phyloP scores from a whole-genome alignment of 2,888 invertebrate species.

The Cancer borealis region DNA sequence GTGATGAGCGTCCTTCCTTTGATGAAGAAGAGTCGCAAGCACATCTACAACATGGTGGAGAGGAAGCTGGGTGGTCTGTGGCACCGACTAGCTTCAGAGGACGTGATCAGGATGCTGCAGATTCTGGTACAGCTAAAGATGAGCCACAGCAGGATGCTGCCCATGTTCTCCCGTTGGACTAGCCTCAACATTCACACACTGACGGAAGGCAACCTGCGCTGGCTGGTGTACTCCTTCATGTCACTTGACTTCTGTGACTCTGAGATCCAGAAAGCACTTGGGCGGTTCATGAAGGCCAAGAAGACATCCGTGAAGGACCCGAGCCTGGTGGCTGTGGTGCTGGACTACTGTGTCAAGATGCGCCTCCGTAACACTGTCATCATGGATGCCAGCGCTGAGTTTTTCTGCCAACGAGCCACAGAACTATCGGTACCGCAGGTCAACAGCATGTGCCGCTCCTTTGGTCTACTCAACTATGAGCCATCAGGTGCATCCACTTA shows the following conservation, averaged over 20 bases:
- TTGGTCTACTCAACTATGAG: constrained; percentile 84
- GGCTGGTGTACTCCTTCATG: constrained; percentile 82
- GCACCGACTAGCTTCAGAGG: constrained; percentile 80
- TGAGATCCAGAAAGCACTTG: constrained; percentile 83
- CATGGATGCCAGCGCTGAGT: constrained; percentile 83
- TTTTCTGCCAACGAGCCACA: constrained; percentile 82
- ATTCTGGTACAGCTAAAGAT: constrained; percentile 78
- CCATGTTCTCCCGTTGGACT: constrained; percentile 83
- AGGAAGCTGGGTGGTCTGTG: constrained; percentile 83
- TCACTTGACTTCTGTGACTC: constrained; percentile 83
- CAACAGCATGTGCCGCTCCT: constrained; percentile 83
- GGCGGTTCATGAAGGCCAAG: constrained; percentile 84
- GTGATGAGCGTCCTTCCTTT: constrained; percentile 83
- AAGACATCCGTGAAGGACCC: constrained; percentile 79
- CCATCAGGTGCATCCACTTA: constrained; percentile 82
- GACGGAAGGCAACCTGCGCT: constrained; percentile 82
- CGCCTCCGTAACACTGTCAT: constrained; percentile 83
- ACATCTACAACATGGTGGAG: constrained; percentile 83
- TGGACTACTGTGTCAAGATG: constrained; percentile 84
- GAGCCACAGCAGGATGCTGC: constrained; percentile 79
- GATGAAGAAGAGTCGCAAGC: constrained; percentile 84
- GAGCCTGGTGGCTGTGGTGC: constrained; percentile 83
- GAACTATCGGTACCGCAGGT: constrained; percentile 83
- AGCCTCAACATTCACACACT: constrained; percentile 84
- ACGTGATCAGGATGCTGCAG: constrained; percentile 79